A percentile compares a stretch with the other conserved stretches of the same genome.
phyloP scores from a whole-genome alignment of 2,113 vertebrate genomes.

The Daubentonia madagascariensis region DNA sequence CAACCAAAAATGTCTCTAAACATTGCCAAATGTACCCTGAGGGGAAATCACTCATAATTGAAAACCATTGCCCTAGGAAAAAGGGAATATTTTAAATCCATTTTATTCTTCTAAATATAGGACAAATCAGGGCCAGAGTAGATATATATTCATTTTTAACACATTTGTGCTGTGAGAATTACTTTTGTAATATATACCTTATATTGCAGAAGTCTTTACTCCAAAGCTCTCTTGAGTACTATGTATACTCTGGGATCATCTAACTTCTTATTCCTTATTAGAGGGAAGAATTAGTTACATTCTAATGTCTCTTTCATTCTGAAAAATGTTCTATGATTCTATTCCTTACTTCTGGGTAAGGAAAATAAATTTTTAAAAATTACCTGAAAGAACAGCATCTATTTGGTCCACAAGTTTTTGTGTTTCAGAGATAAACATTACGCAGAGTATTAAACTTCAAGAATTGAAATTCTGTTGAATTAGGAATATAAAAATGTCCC shows the following conservation, averaged over 20 bases:
- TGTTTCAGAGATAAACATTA: slow-evolving; percentile 3
- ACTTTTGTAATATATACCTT: background rate
- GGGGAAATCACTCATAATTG: background rate
- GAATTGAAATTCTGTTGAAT: background rate
- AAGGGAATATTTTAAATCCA: background rate
- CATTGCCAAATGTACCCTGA: background rate
- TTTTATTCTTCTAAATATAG: background rate
- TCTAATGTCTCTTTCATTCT: background rate
- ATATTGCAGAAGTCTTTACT: background rate
- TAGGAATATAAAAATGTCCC: background rate
- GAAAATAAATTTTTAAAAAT: background rate
- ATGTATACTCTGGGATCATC: background rate
- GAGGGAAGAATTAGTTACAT: background rate
- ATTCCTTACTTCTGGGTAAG: background rate
- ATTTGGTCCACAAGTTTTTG: background rate
- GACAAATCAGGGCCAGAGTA: background rate
- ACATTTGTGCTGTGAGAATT: background rate
- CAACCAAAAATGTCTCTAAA: background rate
- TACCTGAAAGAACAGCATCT: background rate
- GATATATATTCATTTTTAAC: background rate
- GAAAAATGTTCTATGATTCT: background rate
- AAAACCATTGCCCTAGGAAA: background rate
- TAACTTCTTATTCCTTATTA: background rate
- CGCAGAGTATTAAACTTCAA: background rate
- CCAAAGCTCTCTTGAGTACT: background rate